These are phyloP conservation scores for Hyaena hyaena DNA, from an alignment of 2,113 vertebrate species.

Conservation along the genomic window DNA sequence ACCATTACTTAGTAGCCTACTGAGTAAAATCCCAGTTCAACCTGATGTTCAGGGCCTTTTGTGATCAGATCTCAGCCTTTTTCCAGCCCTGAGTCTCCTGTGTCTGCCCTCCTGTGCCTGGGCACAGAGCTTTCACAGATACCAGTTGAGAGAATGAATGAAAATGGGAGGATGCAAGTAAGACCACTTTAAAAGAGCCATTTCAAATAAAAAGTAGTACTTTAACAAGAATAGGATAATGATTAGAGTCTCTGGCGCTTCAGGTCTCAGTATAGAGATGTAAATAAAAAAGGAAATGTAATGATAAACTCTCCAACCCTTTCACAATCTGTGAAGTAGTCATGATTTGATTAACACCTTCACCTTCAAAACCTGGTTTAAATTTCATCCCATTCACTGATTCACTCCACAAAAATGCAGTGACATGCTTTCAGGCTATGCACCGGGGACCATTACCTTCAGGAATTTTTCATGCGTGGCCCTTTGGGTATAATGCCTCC, in stretches of 20 bases:
- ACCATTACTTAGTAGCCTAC: too few relatives aligned
- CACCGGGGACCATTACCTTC: neutral
- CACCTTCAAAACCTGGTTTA: neutral
- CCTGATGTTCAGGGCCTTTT: neutral
- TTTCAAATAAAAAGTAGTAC: neutral
- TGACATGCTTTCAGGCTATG: neutral
- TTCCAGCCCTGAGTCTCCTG: neutral
- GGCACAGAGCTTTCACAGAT: neutral
- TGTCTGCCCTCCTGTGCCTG: neutral
- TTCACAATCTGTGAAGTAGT: neutral
- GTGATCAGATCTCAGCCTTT: neutral
- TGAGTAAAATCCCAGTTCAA: neutral
- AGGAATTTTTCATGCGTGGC: neutral
- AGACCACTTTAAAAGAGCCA: neutral
- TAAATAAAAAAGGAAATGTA: neutral
- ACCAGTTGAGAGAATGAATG: neutral
- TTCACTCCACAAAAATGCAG: neutral
- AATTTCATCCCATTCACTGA: neutral
- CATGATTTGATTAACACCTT: neutral
- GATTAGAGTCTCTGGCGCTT: neutral
- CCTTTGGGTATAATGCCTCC: neutral
- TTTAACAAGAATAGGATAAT: slow-evolving; percentile 19
- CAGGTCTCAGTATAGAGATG: neutral
- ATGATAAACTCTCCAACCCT: neutral
- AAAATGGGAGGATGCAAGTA: neutral